Conservation (phyloP, 2,113 vertebrate species). For the Ptyas mucosa region DNA sequence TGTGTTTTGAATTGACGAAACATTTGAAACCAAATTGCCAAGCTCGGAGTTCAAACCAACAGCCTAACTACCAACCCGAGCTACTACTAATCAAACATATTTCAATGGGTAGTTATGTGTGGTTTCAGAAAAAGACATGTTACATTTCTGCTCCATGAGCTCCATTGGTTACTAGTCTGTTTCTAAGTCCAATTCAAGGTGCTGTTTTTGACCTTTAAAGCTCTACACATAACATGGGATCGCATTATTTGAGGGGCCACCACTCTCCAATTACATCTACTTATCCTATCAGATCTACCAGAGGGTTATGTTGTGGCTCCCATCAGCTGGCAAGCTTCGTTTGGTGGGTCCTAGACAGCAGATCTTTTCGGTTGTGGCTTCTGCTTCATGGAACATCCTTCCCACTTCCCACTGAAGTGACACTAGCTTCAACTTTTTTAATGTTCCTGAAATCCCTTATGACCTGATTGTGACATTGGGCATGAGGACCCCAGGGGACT, state of each 20-base stretch:
- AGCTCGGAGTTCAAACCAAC: too few relatives aligned
- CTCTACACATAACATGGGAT: not conserved
- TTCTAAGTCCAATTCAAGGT: not conserved
- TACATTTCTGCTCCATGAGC: not conserved
- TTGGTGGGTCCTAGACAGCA: not conserved
- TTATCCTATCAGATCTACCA: not conserved
- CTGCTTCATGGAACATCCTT: not conserved
- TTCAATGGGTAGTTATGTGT: not conserved
- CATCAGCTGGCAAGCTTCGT: not conserved
- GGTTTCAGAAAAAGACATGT: not conserved
- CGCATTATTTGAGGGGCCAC: not conserved
- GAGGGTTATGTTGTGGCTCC: not conserved
- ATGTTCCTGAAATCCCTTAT: not conserved
- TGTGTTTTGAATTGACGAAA: too few relatives aligned
- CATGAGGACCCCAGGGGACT: not conserved
- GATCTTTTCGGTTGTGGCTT: not conserved
- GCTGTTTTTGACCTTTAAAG: not conserved
- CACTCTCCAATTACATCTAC: not conserved
- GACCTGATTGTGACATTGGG: not conserved
- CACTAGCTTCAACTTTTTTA: not conserved
- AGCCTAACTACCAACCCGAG: too few relatives aligned
- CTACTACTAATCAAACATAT: too few relatives aligned
- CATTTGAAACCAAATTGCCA: too few relatives aligned
- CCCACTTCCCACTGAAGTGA: not conserved
- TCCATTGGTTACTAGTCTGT: not conserved